Conservation (phyloP, 1,140 invertebrate species). For the Penaeus vannamei region DNA sequence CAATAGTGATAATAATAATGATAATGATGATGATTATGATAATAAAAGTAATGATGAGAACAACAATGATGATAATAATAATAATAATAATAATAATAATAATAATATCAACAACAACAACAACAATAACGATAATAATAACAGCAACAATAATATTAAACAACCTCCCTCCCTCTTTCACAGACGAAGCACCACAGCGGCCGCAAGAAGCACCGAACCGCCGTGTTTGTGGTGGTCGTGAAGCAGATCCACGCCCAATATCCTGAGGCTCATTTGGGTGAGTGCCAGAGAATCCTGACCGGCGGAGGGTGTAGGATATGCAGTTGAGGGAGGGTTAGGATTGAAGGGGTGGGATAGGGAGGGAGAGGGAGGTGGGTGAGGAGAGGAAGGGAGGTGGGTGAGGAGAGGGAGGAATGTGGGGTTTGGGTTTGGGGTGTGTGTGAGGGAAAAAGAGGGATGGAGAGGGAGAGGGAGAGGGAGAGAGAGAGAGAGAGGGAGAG, state of each 20-base stretch:
- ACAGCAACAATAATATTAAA: too few species aligned
- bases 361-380: neutral
- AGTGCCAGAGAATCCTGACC: conserved; percentile 1
- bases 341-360: neutral
- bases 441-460: neutral
- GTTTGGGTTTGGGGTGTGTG: neutral
- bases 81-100: neutral
- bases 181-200: conserved; percentile 60
- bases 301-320: too few species aligned
- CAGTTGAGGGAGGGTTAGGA: neutral
- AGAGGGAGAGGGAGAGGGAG: neutral
- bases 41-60: too few species aligned
- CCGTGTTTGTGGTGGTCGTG: conserved; percentile 92
- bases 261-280: conserved; percentile 54
- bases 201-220: conserved; percentile 87
- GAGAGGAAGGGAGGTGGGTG: neutral
- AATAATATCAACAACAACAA: neutral
- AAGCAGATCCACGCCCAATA: conserved; percentile 72
- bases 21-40: too few species aligned
- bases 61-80: neutral
- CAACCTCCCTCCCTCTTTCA: neutral
- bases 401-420: neutral
- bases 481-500: neutral
- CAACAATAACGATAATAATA: neutral
- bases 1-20: too few species aligned